Base-by-base conservation (phyloP, 2,888 invertebrate species). In the Lasioglossum vierecki region DNA sequence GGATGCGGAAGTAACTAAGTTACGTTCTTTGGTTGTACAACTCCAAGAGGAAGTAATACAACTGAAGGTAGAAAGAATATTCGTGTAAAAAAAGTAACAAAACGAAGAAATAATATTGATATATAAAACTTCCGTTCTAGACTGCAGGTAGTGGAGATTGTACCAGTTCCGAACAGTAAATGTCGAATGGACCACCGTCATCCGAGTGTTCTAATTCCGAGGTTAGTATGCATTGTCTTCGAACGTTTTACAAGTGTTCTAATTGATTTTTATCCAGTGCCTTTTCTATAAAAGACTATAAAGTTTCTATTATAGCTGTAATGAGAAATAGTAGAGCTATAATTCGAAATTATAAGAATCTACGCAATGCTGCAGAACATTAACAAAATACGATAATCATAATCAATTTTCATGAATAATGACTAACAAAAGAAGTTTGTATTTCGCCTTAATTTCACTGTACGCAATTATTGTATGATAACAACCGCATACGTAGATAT, bases 141-240 rank as follows among this genome's bases (percentile, higher is more conserved):
- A 91, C 83, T 83, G 93, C 92, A 86, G 88, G 90, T 76, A 88
- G 90, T 63, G 93, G 90, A 82, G 91, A 91, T 85, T 91, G 92
- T 83, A 91, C 92, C 91, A 93, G 90, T 88, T 91, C 93, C 75
- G 93, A 94, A 77, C 93, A 93, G 78, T 92, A 93, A 78, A 92
- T 93, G 82, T 86, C 92, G 76, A 95, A 94, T 85, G 95, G 95
- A 68, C 94, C 95, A 53, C 92, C 92, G 11, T 83, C 91, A 82
- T 90, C 92, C 53, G 94, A 95, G 90, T 91, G 94, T 87, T 90
- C 93, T 80, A 92, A 93, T 88, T 92, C 94, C 83, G 94, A 95
- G 95, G 95, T 95, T 86, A 92, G 95, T 94, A 92, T 85, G 76
- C 84, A 80, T 79, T 85, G 76, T 74, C 80, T 71, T 74, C 86